Base-by-base conservation (phyloP, 2,888 invertebrate species). In the Euplexia lucipara region DNA sequence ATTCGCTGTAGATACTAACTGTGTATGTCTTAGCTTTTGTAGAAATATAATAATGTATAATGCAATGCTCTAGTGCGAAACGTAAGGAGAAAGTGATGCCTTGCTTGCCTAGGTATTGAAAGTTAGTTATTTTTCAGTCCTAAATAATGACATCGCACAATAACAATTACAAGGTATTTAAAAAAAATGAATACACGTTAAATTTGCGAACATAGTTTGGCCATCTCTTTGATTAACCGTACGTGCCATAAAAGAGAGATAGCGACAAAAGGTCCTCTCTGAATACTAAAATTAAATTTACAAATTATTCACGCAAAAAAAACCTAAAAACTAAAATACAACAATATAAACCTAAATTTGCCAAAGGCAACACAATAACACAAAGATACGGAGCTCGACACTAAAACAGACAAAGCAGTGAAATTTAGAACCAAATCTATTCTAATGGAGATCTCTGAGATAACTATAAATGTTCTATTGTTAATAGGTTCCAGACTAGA, bases 341-440 rank as follows among this genome's bases (percentile, higher is more conserved):
- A 3, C 7, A 4, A 14, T 8, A 51, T 34, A 44, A 35, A 60
- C 32, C 14, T 2, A 64, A 54, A 54, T 56, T 51, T 37, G 58
- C 68, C 49, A 16, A 48, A 30, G 54, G 67, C 71, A 53, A 65
- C 14, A 63, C 41, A 69, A 69, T 63, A 39, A 35, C 22, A 62
- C 54, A 84, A 83, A 78, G 83, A 82, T 87, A 86, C 86, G 84
- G 75, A 68, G 75, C 83, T 87, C 83, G 78, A 82, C 82, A 84
- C 79, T 83, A 84, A 83, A 84, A 83, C 81, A 85, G 88, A 87
- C 87, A 86, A 88, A 86, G 88, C 82, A 76, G 77, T 80, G 68
- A 84, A 86, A 85, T 88, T 89, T 84, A 85, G 84, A 82, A 82
- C 75, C 84, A 80, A 86, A 87, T 85, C 84, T 85, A 86, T 87